Percentiles rank a stretch among this genome's conserved stretches.
Conservation (phyloP, 2,888 invertebrate genomes). For the Drosophila demipolita region DNA sequence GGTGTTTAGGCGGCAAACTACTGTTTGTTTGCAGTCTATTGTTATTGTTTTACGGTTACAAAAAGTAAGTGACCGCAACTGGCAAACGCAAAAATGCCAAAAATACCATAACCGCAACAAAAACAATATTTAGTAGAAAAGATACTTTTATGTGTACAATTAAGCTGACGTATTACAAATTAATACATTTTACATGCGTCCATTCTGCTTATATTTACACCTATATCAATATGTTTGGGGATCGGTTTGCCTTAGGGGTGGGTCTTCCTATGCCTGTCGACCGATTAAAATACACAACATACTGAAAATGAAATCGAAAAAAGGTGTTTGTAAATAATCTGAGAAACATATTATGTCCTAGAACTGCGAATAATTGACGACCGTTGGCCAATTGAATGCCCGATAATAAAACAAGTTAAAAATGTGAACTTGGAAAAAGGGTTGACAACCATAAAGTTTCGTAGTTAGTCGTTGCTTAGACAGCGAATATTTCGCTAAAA, state of each 20-base stretch:
- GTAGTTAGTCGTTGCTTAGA: no score
- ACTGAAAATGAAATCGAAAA: no score
- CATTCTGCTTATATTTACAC: background rate
- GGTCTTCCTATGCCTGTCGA: background rate
- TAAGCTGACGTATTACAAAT: background rate
- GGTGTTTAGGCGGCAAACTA: constrained; percentile 36
- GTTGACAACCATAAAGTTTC: no score
- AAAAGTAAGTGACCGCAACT: constrained; percentile 34
- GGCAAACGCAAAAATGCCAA: constrained; percentile 15
- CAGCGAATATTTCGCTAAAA: no score
- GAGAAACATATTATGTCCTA: no score
- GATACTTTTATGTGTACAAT: background rate
- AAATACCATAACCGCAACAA: constrained; percentile 6
- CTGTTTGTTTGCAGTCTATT: constrained; percentile 68
- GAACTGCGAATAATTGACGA: no score
- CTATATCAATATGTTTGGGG: background rate
- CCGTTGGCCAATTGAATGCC: no score
- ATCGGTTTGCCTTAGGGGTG: background rate
- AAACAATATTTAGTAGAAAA: background rate
- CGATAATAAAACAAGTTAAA: no score
- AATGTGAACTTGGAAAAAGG: no score
- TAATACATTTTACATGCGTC: background rate
- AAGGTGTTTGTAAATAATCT: no score
- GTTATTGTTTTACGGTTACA: constrained; percentile 59
- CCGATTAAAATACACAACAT: background rate